Evolutionary conservation across 2,888 invertebrate species (phyloP), one percentile per base, ranked within the genome.

Genomic region (Pollenia griseotomentosa): DNA sequence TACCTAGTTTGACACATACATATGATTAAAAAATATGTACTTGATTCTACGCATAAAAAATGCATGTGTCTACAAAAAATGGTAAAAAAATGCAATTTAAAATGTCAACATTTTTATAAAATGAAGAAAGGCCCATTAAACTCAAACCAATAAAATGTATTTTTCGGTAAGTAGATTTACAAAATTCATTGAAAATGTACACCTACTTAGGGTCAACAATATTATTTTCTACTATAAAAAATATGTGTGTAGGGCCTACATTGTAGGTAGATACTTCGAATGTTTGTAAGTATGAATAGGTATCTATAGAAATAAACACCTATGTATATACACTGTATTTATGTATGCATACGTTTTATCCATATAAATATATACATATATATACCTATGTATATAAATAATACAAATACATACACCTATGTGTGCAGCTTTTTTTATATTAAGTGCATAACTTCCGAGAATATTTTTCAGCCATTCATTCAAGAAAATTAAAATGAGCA

Each of bases 401-500:
- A 23, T 12, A 23, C 44, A 19, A 59, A 75, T 63, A 59, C 57
- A 42, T 16, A 33, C 42, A 59, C 11, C 14, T 71, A 63, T 65
- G 12, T 23, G 61, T 71, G 46, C 74, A 77, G 63, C 85, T 14
- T 63, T 83, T 78, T 73, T 82, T 19, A 1, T 65, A 48, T 66
- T 82, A 78, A 46, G 63, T 65, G 19, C 61, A 63, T 23, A 74
- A 53, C 33, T 82, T 77, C n/a, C 61, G 86, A 83, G 66, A 73
- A 86, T 59, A 71, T 73, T 77, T 75, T 83, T 81, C 73, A 83
- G 61, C 77, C 77, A 87, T 87, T 87, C 87, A 87, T 87, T 87
- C 81, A 87, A 84, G 83, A 87, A 87, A 87, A 81, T 74, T 68
- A 14, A 83, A 87, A 73, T 84, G 83, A 84, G 77, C 80, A 86